phyloP scores from a whole-genome alignment of 2,113 vertebrate species.

The Nipponia nippon region DNA sequence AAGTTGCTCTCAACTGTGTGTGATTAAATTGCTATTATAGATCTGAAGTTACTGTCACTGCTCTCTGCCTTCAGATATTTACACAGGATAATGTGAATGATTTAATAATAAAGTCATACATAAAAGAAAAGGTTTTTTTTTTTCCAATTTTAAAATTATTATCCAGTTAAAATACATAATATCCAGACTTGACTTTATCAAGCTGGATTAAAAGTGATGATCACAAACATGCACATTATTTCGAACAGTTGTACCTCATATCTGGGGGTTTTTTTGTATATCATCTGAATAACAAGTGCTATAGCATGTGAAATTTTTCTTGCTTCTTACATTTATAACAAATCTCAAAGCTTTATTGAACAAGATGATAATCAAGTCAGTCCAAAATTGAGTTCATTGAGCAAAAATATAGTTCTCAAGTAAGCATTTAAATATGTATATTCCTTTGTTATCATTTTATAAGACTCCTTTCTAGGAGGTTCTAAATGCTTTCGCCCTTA shows the following conservation, averaged over 20 bases:
- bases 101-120: not conserved
- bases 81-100: not conserved
- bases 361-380: not conserved
- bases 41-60: not conserved
- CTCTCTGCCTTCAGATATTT: not conserved
- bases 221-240: not conserved
- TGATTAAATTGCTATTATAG: not conserved
- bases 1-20: not conserved
- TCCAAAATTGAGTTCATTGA: not conserved
- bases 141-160: not conserved
- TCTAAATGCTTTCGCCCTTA: not conserved
- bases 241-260: not conserved
- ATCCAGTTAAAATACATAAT: not conserved
- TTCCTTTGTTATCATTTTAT: not conserved
- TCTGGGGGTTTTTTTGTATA: not conserved
- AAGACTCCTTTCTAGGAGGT: not conserved
- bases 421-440: not conserved
- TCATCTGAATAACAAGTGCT: not conserved
- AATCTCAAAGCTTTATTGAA: not conserved
- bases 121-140: not conserved
- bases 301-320: not conserved
- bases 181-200: not conserved
- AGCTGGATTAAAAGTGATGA: not conserved
- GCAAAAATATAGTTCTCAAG: not conserved
- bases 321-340: not conserved